Evolutionary conservation across 1,140 invertebrate species (phyloP), one percentile per base, ranked within the genome.

Genomic region (Thaumetopoea pityocampa): DNA sequence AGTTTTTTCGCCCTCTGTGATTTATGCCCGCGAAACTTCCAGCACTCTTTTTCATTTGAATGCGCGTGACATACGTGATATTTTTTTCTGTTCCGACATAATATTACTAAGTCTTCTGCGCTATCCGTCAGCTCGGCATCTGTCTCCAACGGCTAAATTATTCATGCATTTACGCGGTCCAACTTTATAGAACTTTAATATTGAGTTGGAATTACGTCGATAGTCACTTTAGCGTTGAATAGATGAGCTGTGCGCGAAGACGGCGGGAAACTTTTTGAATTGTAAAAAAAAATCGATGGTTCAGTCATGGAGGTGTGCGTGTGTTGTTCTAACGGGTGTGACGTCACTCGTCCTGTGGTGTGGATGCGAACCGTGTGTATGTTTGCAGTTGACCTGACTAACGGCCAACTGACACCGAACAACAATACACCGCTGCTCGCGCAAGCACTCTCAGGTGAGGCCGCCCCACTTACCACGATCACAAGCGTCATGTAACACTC

Each of bases 371-470:
- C 66, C 65, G 80, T 87, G 70, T 88, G 73, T 88, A 80, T 89
- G 83, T 91, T 92, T 92, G 89, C 92, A 96, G 94, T 96, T 90
- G 94, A 96, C 88, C 90, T 96, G 87, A 94, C 92, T 87, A 96
- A 96, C 87, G 94, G 94, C 86, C 94, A 96, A 89, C 91, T 95
- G 79, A 96, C 94, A 78, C 94, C 94, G 72, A 96, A 95, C 90
- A 96, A 95, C 92, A 95, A 95, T 87, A 95, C 93, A 80, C 94
- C 94, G 76, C 90, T 96, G 84, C 92, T 96, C 86, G 96, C 94
- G 84, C 94, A 96, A 88, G 94, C 94, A 66, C 90, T 96, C 84
- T 96, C 94, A 94, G 94, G 94, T 96, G 92, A 89, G 69, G 46
- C 51, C 55, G 64, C 63, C 60, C 42, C 38, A 38, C 42, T 38